Percentiles rank a stretch among this genome's conserved stretches.
Conservation (phyloP, 2,797 vertebrate species). For the Anguilla pacifica region DNA sequence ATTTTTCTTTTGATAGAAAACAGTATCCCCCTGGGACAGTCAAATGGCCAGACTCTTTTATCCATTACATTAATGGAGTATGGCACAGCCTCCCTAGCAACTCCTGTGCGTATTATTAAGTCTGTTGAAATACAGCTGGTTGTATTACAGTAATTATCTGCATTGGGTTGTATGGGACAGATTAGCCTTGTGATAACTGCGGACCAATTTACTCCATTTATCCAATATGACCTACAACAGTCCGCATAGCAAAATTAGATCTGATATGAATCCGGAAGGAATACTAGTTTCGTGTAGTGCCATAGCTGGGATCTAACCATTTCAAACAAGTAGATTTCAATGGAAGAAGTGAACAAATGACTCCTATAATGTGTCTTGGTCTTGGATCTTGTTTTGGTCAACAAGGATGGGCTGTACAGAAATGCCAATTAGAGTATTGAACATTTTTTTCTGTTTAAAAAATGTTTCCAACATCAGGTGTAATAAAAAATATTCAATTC, state of each 20-base stretch:
- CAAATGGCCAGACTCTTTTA: not conserved
- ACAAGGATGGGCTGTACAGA: slow-evolving; percentile 37
- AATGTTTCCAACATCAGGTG: not conserved
- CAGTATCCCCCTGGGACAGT: not conserved
- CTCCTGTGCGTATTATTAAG: not conserved
- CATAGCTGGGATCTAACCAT: not conserved
- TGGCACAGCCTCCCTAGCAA: not conserved
- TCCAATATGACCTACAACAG: not conserved
- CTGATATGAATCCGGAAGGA: not conserved
- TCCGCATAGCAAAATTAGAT: not conserved
- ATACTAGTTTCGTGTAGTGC: not conserved
- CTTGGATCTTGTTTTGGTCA: slow-evolving; percentile 40
- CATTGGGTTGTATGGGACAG: slow-evolving; percentile 3
- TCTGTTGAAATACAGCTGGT: slow-evolving; percentile 9
- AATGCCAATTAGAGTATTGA: slow-evolving; percentile 28
- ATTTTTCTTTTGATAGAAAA: slow-evolving; percentile 7
- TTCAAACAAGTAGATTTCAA: not conserved
- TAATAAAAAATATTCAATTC: not conserved
- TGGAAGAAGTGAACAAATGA: not conserved
- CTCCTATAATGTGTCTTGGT: slow-evolving; percentile 51
- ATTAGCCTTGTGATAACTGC: not conserved
- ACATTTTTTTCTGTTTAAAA: slow-evolving; percentile 2
- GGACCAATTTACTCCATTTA: not conserved
- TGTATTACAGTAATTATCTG: slow-evolving; percentile 17
- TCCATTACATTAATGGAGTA: slow-evolving; percentile 14